Percentiles rank a stretch among this genome's conserved stretches.
Evolutionary conservation across 1,140 invertebrate genomes (phyloP).

Genomic region (Bicyclus anynana): DNA sequence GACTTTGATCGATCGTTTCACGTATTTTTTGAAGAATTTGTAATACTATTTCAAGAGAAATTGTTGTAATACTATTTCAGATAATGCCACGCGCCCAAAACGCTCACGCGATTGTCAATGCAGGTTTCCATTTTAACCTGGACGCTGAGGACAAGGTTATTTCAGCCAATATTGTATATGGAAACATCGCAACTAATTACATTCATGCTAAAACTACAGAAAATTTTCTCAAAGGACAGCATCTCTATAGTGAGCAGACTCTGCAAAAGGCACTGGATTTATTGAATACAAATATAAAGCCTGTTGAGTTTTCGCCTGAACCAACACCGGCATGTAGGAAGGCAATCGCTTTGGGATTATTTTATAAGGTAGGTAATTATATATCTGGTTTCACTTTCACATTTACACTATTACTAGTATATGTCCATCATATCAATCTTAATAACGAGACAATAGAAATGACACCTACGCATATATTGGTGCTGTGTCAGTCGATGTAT

Average conservation of each 20-base stretch:
- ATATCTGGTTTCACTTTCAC: no score
- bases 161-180: slow-evolving; percentile 76
- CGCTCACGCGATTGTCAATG: slow-evolving; percentile 89
- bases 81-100: slow-evolving; percentile 90
- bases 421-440: no score
- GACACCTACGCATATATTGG: no score
- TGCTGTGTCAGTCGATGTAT: no score
- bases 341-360: slow-evolving; percentile 79
- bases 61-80: no score
- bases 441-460: no score
- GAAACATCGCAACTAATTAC: slow-evolving; percentile 74
- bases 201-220: slow-evolving; percentile 84
- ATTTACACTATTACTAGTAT: no score
- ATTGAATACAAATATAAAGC: slow-evolving; percentile 80
- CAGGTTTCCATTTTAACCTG: slow-evolving; percentile 85
- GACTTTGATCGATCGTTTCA: no score
- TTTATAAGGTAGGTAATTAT: slow-evolving; percentile 87
- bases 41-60: no score
- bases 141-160: slow-evolving; percentile 44
- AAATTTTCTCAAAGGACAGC: slow-evolving; percentile 77
- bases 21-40: no score
- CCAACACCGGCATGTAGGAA: slow-evolving; percentile 82
- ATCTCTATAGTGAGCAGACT: slow-evolving; percentile 69
- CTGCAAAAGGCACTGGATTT: slow-evolving; percentile 78
- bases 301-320: slow-evolving; percentile 81